Conservation (phyloP, 2,113 vertebrate genomes). For the Beaufortia kweichowensis region DNA sequence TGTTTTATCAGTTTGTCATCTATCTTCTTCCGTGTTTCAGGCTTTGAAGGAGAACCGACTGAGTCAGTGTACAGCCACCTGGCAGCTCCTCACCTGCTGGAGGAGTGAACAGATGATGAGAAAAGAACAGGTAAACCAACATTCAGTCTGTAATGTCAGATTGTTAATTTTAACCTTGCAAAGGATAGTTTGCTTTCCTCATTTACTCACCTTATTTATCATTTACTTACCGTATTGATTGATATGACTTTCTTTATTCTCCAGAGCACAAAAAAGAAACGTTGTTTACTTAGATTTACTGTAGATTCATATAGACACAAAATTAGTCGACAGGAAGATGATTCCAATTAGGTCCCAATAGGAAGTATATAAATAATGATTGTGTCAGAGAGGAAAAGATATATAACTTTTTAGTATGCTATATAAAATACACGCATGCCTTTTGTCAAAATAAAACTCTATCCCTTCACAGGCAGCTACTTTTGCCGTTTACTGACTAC, state of each 20-base stretch:
- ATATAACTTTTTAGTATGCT: not conserved
- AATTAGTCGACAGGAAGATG: too few species aligned
- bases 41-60: slow-evolving; percentile 66
- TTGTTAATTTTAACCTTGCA: too few species aligned
- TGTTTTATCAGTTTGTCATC: not conserved
- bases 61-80: slow-evolving; percentile 66
- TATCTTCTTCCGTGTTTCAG: slow-evolving; percentile 51
- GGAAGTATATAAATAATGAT: too few species aligned
- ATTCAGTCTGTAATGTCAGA: not conserved
- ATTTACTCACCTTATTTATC: too few species aligned
- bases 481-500: not conserved
- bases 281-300: too few species aligned
- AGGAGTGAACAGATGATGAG: slow-evolving; percentile 72
- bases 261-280: too few species aligned
- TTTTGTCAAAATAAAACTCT: not conserved
- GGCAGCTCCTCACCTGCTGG: slow-evolving; percentile 76
- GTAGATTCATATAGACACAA: too few species aligned
- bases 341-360: too few species aligned
- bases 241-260: too few species aligned
- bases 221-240: too few species aligned
- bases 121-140: slow-evolving; percentile 63
- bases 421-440: not conserved
- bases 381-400: too few species aligned
- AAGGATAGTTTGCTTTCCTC: too few species aligned
- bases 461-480: not conserved